Conservation (phyloP, 2,888 invertebrate genomes). For the Bombyx huttoni region DNA sequence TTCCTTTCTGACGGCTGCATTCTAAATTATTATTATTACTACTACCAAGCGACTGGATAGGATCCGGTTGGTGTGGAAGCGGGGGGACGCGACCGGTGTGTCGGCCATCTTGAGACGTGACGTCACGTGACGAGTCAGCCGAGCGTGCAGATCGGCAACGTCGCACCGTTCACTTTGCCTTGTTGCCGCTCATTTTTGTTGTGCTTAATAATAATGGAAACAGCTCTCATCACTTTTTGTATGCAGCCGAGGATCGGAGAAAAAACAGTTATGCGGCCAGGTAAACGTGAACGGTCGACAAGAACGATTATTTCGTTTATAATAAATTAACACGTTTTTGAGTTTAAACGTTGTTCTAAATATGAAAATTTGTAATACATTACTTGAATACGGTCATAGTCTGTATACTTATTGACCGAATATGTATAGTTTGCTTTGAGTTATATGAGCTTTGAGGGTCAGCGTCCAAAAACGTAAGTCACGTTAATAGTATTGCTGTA, state of each 20-base stretch:
- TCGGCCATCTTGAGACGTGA: slow-evolving; percentile 73
- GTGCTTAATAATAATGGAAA: slow-evolving; percentile 6
- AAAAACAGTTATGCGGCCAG: slow-evolving; percentile 65
- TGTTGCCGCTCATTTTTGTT: slow-evolving; percentile 38
- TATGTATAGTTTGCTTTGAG: too few species aligned
- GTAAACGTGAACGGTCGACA: slow-evolving; percentile 28
- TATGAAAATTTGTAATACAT: too few species aligned
- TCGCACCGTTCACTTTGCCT: slow-evolving; percentile 38
- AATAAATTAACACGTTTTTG: neutral
- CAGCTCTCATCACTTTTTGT: slow-evolving; percentile 55
- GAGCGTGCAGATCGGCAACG: slow-evolving; percentile 61
- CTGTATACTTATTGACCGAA: too few species aligned
- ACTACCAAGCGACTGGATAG: slow-evolving; percentile 42
- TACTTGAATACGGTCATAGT: too few species aligned
- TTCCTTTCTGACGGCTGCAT: slow-evolving; percentile 65
- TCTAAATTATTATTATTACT: slow-evolving; percentile 55
- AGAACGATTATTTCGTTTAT: neutral
- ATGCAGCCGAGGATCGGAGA: slow-evolving; percentile 45
- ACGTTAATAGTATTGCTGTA: too few species aligned
- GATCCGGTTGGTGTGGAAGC: slow-evolving; percentile 60
- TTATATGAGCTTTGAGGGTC: too few species aligned
- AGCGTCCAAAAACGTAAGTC: too few species aligned
- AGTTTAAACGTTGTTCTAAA: neutral
- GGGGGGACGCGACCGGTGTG: slow-evolving; percentile 54
- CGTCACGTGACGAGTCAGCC: slow-evolving; percentile 71